Conservation (phyloP, 64 coral and sea anemone genomes). For the Orbicella faveolata region DNA sequence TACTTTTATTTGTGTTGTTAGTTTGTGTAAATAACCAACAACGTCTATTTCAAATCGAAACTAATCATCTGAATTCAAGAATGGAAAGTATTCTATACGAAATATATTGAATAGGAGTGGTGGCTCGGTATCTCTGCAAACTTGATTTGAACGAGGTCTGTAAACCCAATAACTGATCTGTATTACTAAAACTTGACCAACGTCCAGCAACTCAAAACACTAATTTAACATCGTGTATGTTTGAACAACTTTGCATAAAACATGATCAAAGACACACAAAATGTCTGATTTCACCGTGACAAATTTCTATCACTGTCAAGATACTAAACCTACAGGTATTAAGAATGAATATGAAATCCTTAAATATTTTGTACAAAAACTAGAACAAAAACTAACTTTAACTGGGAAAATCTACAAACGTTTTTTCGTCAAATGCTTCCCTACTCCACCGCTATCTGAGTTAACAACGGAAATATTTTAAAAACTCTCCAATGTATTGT, state of each 20-base stretch:
- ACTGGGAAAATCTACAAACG: conserved; percentile 15
- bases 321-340: not conserved
- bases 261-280: not conserved
- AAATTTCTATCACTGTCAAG: not conserved
- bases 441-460: not conserved
- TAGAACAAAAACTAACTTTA: not conserved
- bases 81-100: not conserved
- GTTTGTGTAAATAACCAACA: not conserved
- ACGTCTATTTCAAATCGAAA: not conserved
- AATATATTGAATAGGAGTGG: not conserved
- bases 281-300: not conserved
- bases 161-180: not conserved
- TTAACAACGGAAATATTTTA: conserved; percentile 34
- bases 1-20: conserved; percentile 10
- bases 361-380: not conserved
- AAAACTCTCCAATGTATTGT: not conserved
- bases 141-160: not conserved
- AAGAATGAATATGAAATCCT: not conserved
- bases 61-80: not conserved
- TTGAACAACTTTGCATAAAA: conserved; percentile 29
- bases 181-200: not conserved
- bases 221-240: not conserved
- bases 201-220: not conserved
- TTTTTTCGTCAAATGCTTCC: not conserved
- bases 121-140: not conserved